Base-by-base conservation (phyloP, 2,113 vertebrate genomes). In the Atlantisia rogersi region DNA sequence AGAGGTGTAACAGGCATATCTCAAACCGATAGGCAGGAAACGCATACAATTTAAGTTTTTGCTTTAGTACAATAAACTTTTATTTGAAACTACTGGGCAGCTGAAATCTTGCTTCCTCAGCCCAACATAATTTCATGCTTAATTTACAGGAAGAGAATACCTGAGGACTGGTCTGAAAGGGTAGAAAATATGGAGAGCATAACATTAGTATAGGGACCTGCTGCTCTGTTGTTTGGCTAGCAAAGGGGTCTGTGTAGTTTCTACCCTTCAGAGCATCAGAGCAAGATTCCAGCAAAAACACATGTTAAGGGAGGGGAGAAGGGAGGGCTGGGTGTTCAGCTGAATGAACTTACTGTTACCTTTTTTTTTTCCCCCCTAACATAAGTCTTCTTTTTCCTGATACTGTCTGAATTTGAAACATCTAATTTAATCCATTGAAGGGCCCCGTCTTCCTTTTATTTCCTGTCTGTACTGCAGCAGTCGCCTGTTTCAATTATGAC, bases 321-420 rank as follows among this genome's bases (percentile, higher is more conserved):
- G 78, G 86, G 94, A 90, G 95, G 86, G 82, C 70, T 94, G 87
- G 90, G 87, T 86, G 58, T 95, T 97, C 97, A 93, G 97, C 98
- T 99, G 98, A 99, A 99, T 99, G 99, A 99, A 99, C 99, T 99
- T 98, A 99, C 99, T 99, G 99, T 99, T 99, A 99, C 99, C 98
- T 98, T 98, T 97, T 97, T 97, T 97, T 97, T 83, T 91, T 97
- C 52, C 52, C 26, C 53, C 15, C 97, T 98, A 98, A 95, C 97
- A 86, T 97, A 98, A 98, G 98, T 98, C 98, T 98, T 98, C 98
- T 98, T 98, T 98, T 97, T 98, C 98, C 98, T 98, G 99, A 99
- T 99, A 99, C 98, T 98, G 98, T 98, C 98, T 98, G 98, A 98
- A 98, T 98, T 98, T 98, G 98, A 99, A 99, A 98, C 98, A 98